phyloP scores from a whole-genome alignment of 1,140 invertebrate genomes.

The Bombus vancouverensis region DNA sequence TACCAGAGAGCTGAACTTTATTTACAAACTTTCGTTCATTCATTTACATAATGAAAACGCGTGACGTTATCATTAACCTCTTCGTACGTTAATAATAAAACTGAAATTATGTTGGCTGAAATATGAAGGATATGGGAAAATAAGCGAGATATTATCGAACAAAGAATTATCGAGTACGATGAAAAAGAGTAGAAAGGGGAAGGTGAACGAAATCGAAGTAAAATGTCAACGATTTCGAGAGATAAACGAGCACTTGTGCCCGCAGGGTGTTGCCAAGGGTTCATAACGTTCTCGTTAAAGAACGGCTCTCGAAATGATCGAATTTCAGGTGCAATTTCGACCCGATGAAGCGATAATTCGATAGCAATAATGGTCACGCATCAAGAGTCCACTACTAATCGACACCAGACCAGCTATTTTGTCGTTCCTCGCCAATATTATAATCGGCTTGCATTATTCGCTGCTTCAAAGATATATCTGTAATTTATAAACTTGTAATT shows the following conservation, averaged over 20 bases:
- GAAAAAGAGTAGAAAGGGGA: neutral
- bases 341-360: conserved; percentile 22
- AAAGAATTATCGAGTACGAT: neutral
- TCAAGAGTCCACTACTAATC: conserved; percentile 49
- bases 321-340: conserved; percentile 25
- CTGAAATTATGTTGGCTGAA: neutral
- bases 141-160: neutral
- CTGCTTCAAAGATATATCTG: conserved; percentile 13
- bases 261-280: neutral
- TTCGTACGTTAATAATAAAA: neutral
- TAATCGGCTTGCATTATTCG: neutral
- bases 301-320: conserved; percentile 16
- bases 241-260: neutral
- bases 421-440: conserved; percentile 52
- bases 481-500: conserved; percentile 32
- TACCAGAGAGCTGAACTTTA: conserved; percentile 11
- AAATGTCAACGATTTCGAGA: neutral
- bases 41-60: conserved; percentile 22
- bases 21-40: conserved; percentile 24
- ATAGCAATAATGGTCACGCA: conserved; percentile 25
- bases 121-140: neutral
- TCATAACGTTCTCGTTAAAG: conserved; percentile 21
- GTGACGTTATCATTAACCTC: neutral
- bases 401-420: conserved; percentile 41
- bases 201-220: neutral